Evolutionary conservation across 2,888 invertebrate genomes (phyloP).

Genomic region (Stenotaenia linearis): DNA sequence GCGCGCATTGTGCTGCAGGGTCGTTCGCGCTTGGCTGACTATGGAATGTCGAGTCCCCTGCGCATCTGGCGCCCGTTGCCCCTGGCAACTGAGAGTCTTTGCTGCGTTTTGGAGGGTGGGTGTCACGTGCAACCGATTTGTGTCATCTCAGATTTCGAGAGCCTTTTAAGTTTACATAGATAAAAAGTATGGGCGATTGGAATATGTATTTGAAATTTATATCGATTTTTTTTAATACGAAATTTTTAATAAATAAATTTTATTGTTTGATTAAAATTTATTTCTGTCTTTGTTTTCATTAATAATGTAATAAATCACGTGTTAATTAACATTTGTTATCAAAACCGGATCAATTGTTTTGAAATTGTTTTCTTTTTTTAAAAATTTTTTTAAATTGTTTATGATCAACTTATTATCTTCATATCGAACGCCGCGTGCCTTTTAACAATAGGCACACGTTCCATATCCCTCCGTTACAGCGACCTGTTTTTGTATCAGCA

Average conservation of each 20-base stretch:
- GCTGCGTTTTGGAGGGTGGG: not conserved
- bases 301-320: too few relatives aligned
- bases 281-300: too few relatives aligned
- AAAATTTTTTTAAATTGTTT: not conserved
- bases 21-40: constrained; percentile 30
- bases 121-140: constrained; percentile 1
- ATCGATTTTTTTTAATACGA: too few relatives aligned
- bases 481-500: not conserved
- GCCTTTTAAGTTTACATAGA: not conserved
- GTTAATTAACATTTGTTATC: too few relatives aligned
- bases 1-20: constrained; percentile 31
- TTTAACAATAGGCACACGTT: not conserved
- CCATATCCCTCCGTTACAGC: not conserved
- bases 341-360: not conserved
- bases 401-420: not conserved
- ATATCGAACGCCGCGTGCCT: not conserved
- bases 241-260: too few relatives aligned
- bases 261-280: too few relatives aligned
- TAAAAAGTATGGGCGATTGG: not conserved
- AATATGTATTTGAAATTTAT: too few relatives aligned
- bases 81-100: not conserved
- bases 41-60: constrained; percentile 13
- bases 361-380: too few relatives aligned
- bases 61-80: not conserved
- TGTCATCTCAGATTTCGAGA: not conserved